phyloP scores from a whole-genome alignment of 2,113 vertebrate species.

The Sylvietta virens region DNA sequence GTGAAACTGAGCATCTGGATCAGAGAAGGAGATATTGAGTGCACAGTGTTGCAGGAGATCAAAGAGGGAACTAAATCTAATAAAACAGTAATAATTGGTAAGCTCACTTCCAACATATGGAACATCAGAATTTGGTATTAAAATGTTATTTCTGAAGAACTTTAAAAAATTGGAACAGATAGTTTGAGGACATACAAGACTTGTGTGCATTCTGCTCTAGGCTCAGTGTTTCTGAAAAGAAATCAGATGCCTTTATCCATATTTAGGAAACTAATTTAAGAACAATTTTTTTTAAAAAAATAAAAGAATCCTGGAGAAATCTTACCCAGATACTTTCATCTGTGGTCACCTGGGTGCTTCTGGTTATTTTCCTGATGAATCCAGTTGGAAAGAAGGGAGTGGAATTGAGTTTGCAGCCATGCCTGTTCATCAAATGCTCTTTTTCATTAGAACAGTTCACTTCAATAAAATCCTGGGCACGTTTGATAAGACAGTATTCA shows the following conservation, averaged over 20 bases:
- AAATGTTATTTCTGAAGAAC: conserved; percentile 48
- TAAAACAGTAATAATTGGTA: conserved; percentile 55
- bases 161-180: conserved; percentile 52
- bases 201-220: background rate
- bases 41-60: conserved; percentile 37
- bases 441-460: conserved; percentile 67
- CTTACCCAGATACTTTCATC: background rate
- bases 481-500: conserved; percentile 67
- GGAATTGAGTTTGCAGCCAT: conserved; percentile 10
- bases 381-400: background rate
- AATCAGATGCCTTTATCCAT: conserved; percentile 5
- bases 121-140: conserved; percentile 47
- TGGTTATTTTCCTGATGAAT: conserved; percentile 33
- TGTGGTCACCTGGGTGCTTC: conserved; percentile 24
- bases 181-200: conserved; percentile 36
- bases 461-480: conserved; percentile 62
- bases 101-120: conserved; percentile 45
- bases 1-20: conserved; percentile 56
- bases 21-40: conserved; percentile 38
- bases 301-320: background rate
- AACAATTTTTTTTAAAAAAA: background rate
- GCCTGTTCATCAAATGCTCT: conserved; percentile 44
- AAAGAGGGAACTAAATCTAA: conserved; percentile 64
- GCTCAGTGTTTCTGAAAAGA: background rate
- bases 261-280: conserved; percentile 26